Base-by-base conservation (phyloP, 2,797 vertebrate species). In the Cephalopachus bancanus region DNA sequence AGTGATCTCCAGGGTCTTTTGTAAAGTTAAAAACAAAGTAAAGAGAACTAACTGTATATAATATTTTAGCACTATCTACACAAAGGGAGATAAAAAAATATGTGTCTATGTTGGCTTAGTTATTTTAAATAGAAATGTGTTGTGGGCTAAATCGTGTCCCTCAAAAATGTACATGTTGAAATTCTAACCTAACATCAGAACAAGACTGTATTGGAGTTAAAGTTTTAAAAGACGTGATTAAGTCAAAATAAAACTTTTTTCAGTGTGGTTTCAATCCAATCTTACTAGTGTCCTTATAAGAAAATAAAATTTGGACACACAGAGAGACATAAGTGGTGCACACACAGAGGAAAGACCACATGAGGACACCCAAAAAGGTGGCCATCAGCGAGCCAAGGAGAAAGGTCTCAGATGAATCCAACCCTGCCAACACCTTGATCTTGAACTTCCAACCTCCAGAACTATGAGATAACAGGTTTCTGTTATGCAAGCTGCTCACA, bases 281-380 rank as follows among this genome's bases (percentile, higher is more conserved):
- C 20, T 37, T 17, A 30, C 33, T 7, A 7, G 16, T 49, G 10
- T 12, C 33, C n/a, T 83, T 55, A 19, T 7, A 64, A 94, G 26
- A 33, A 80, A 37, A 83, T 30, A 3, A 53, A 44, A 49, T 33
- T 2, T 76, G 69, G 11, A 15, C 22, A 57, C 7, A n/a, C 12
- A 24, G 49, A 69, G 49, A 67, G 49, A 62, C 69, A 33, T 20
- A 30, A 79, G 30, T n/a, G 19, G 17, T 7, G 12, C 37, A 9
- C 1, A 0, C 26, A 11, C 14, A 19, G 9, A 62, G n/a, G 53
- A 7, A 4, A 69, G 6, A 26, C 33, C 3, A 5, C 1, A 14
- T 19, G 7, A 59, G 20, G 59, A 55, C 5, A 59, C 2, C 1
- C 49, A 19, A 28, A 89, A 3, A 57, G 10, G 75, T 44, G 44